These are phyloP conservation scores for Rhinophrynus dorsalis DNA, from an alignment of 2,797 vertebrate species.

Conservation along the genomic window DNA sequence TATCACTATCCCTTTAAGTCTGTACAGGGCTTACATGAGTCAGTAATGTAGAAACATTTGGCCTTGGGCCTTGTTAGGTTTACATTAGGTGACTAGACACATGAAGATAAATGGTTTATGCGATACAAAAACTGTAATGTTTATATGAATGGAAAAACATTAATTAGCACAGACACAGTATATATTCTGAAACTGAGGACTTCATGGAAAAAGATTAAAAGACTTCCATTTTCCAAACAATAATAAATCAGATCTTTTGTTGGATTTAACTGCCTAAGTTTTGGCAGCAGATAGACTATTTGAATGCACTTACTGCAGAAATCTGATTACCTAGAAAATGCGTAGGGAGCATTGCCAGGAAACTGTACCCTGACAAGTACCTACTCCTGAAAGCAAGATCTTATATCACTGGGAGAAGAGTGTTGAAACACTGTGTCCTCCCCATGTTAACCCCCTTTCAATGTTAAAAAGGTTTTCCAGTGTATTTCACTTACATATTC, in stretches of 20 bases:
- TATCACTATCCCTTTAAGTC: too few relatives aligned
- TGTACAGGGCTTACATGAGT: too few relatives aligned
- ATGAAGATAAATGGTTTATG: slow-evolving; percentile 2
- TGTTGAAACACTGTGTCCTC: too few relatives aligned
- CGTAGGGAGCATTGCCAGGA: slow-evolving; percentile 2
- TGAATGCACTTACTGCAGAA: slow-evolving; percentile 4
- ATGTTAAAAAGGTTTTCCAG: too few relatives aligned
- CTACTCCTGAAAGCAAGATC: too few relatives aligned
- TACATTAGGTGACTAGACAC: slow-evolving; percentile 6
- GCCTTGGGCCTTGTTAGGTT: too few relatives aligned
- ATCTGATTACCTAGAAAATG: not conserved
- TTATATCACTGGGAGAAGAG: too few relatives aligned
- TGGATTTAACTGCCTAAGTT: slow-evolving; percentile 11
- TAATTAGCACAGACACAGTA: not conserved
- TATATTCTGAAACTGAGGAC: not conserved
- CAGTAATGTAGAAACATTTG: too few relatives aligned
- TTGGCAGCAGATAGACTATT: slow-evolving; percentile 2
- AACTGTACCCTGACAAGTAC: too few relatives aligned
- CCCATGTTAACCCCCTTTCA: too few relatives aligned
- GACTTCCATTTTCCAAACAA: slow-evolving; percentile 12
- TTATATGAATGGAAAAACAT: not conserved
- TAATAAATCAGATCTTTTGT: slow-evolving; percentile 26
- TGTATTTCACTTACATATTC: too few relatives aligned
- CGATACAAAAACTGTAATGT: not conserved
- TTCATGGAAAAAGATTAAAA: slow-evolving; percentile 13